Conservation (phyloP, 2,113 vertebrate species). For the Pachyramphus minor region DNA sequence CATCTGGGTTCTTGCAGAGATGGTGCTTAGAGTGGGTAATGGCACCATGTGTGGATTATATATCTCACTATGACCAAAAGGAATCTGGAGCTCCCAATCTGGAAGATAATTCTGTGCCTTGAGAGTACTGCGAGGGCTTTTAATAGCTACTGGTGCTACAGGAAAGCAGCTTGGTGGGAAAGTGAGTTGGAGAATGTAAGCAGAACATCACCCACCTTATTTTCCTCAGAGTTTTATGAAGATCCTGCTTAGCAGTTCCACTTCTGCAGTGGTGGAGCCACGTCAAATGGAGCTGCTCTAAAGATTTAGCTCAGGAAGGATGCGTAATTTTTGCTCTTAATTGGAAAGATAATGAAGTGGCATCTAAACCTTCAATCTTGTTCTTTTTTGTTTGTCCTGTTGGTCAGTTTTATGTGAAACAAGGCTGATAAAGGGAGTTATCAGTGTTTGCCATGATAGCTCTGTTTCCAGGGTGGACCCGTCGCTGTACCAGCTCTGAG, state of each 20-base stretch:
- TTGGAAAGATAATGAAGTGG: neutral
- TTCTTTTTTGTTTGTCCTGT: neutral
- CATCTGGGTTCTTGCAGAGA: constrained; percentile 49
- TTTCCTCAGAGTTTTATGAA: constrained; percentile 17
- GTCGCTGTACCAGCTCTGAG: neutral
- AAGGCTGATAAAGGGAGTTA: neutral
- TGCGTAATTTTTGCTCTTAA: neutral
- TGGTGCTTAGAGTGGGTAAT: neutral
- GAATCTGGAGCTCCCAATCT: constrained; percentile 43
- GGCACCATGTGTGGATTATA: constrained; percentile 12
- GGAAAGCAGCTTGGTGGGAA: constrained; percentile 5
- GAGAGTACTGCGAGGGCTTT: constrained; percentile 5
- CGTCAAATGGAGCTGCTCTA: neutral
- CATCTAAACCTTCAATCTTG: neutral
- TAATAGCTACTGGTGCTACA: constrained; percentile 26
- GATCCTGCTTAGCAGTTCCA: neutral
- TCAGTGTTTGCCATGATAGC: neutral
- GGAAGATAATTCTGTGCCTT: constrained; percentile 31
- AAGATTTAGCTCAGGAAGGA: neutral
- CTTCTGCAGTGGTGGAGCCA: neutral
- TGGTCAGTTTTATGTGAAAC: neutral
- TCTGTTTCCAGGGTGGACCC: neutral
- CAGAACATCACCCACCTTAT: constrained; percentile 39
- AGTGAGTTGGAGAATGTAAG: neutral
- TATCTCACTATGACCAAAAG: constrained; percentile 24